Evolutionary conservation across 2,797 vertebrate genomes (phyloP).

Genomic region (Spinus olivaceus): DNA sequence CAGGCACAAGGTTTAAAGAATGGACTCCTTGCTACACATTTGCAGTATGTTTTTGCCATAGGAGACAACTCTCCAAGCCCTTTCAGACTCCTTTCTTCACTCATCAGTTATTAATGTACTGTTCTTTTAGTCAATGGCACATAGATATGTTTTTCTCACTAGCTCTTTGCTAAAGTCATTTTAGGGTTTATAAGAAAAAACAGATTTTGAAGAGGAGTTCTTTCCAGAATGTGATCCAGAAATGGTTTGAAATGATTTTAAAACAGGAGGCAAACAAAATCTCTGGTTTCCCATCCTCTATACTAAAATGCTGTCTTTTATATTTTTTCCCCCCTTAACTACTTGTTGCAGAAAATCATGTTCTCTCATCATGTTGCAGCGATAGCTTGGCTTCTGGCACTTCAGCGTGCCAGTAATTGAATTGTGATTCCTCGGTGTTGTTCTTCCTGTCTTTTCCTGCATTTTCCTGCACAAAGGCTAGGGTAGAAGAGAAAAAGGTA

Average conservation of each 20-base stretch:
- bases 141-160: neutral
- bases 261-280: neutral
- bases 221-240: neutral
- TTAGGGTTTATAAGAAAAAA: neutral
- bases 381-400: neutral
- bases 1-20: neutral
- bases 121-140: neutral
- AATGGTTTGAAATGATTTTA: neutral
- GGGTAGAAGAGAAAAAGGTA: neutral
- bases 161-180: neutral
- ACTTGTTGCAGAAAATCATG: neutral
- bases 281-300: neutral
- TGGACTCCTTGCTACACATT: neutral
- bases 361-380: fast-evolving
- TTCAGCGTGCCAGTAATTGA: neutral
- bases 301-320: neutral
- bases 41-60: neutral
- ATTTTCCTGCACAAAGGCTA: neutral
- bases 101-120: neutral
- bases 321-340: fast-evolving
- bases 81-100: neutral
- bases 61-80: neutral
- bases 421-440: neutral
- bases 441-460: neutral
- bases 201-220: neutral